phyloP scores from a whole-genome alignment of 2,888 invertebrate genomes.

The Koerneria pararmatus region DNA sequence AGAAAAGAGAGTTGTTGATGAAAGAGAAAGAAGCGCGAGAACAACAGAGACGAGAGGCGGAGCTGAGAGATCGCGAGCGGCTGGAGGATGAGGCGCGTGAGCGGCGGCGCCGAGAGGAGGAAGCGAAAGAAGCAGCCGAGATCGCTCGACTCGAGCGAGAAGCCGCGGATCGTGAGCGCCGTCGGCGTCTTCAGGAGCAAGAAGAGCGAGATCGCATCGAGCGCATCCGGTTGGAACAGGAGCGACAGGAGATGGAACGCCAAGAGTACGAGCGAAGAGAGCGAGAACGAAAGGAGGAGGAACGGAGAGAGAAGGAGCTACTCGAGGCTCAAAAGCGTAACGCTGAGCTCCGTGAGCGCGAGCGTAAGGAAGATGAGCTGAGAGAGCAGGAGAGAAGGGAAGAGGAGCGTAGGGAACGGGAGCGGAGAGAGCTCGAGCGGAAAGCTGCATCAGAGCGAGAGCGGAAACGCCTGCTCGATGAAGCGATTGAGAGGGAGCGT shows the following conservation, averaged over 20 bases:
- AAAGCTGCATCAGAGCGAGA: constrained; percentile 50
- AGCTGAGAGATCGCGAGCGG: constrained; percentile 46
- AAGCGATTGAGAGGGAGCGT: no score
- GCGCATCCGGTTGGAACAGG: constrained; percentile 50
- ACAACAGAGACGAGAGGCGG: constrained; percentile 35
- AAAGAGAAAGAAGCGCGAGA: constrained; percentile 45
- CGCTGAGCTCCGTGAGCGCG: constrained; percentile 11
- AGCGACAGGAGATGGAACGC: constrained; percentile 50
- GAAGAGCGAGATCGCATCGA: constrained; percentile 53
- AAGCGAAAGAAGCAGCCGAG: constrained; percentile 44
- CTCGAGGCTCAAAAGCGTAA: constrained; percentile 42
- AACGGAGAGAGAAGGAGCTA: constrained; percentile 44
- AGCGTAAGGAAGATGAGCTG: constrained; percentile 42
- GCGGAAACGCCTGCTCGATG: constrained; percentile 34
- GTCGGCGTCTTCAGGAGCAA: constrained; percentile 38
- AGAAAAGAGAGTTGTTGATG: constrained; percentile 49
- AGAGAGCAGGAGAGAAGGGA: constrained; percentile 48
- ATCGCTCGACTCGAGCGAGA: constrained; percentile 43
- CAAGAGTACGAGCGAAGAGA: constrained; percentile 40
- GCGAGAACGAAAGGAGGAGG: constrained; percentile 28
- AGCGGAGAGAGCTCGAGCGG: constrained; percentile 46
- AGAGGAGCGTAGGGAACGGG: constrained; percentile 50
- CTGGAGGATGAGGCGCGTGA: constrained; percentile 49
- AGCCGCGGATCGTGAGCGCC: constrained; percentile 47
- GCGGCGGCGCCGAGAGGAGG: constrained; percentile 39